phyloP scores from a whole-genome alignment of 2,113 vertebrate genomes.

The Heloderma charlesbogerti region DNA sequence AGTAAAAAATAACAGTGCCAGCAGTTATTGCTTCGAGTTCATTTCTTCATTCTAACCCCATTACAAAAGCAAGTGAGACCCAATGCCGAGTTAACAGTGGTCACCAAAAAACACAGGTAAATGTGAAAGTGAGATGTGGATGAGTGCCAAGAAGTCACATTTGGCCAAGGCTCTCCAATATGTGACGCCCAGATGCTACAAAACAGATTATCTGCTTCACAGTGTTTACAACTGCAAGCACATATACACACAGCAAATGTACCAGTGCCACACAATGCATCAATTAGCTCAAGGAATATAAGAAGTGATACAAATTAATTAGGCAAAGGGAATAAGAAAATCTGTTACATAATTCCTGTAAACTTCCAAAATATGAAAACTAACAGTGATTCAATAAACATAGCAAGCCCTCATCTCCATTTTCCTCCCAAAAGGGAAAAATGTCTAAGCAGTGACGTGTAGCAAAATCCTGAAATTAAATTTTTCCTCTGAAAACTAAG shows the following conservation, averaged over 20 bases:
- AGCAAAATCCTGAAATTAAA: not conserved
- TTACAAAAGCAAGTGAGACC: not conserved
- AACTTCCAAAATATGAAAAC: not conserved
- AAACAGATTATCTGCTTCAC: not conserved
- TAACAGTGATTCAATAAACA: conserved; percentile 6
- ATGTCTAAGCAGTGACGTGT: not conserved
- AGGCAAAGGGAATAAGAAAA: not conserved
- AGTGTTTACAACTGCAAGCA: not conserved
- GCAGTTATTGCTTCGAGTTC: not conserved
- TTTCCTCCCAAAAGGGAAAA: not conserved
- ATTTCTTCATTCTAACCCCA: not conserved
- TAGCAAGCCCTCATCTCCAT: not conserved
- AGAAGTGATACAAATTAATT: conserved; percentile 1
- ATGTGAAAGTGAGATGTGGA: not conserved
- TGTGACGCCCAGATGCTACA: not conserved
- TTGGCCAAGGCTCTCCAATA: not conserved
- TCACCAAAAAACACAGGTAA: not conserved
- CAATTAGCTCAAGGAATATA: not conserved
- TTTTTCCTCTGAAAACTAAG: not conserved
- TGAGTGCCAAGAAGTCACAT: not conserved
- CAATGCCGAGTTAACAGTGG: not conserved
- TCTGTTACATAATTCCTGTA: not conserved
- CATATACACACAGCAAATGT: not conserved
- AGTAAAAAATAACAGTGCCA: not conserved
- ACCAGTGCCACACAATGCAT: not conserved